A percentile compares a stretch with the other conserved stretches of the same genome.
Evolutionary conservation across 2,113 vertebrate species (phyloP).

Genomic region (Sarotherodon lohbergeri): DNA sequence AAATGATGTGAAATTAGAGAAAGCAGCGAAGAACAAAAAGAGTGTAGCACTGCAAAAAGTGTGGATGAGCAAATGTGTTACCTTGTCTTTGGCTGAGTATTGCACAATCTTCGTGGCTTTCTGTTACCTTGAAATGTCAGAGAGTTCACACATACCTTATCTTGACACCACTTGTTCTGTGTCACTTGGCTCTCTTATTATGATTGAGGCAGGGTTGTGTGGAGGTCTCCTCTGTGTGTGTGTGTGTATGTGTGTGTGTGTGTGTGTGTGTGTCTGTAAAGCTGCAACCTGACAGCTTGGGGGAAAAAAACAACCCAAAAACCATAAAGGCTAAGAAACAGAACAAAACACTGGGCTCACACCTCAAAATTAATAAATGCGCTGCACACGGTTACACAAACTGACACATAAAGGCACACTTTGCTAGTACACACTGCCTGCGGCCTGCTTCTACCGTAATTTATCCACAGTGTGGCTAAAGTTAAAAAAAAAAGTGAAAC

Average conservation of each 20-base stretch:
- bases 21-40: neutral
- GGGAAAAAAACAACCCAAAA: neutral
- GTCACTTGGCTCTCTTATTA: neutral
- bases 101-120: accelerated
- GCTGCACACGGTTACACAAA: neutral
- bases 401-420: neutral
- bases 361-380: neutral
- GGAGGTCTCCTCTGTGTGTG: neutral
- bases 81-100: neutral
- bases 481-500: neutral
- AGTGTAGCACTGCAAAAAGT: neutral
- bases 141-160: neutral
- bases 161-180: neutral
- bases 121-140: neutral
- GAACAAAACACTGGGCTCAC: neutral
- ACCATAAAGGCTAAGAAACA: neutral
- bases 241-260: neutral
- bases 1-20: neutral
- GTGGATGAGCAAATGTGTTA: neutral
- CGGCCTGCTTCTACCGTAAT: neutral
- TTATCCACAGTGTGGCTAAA: conserved; percentile 5
- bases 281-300: neutral
- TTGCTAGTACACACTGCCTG: neutral
- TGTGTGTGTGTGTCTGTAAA: neutral
- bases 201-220: neutral